Base-by-base conservation (phyloP, 37 sponge, comb jelly and placozoan species). In the Hormiphora californensis region DNA sequence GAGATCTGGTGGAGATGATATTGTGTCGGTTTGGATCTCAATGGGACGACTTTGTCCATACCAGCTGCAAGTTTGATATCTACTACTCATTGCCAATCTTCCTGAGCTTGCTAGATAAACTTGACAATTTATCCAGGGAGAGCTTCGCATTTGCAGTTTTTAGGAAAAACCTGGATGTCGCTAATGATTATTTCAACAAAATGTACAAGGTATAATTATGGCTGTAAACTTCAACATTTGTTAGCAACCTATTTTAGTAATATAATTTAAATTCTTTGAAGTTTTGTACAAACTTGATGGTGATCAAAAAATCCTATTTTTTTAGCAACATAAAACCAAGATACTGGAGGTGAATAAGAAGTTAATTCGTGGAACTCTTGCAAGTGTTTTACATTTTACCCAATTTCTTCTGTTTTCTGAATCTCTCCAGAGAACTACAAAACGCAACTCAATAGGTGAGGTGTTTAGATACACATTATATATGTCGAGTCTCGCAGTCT, bases 341-440 rank as follows among this genome's bases (percentile, higher is more conserved):
- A 73, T 73, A n/a, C 81, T 40, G 81, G 81, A 73, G 46, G 21
- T 7, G 17, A 73, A 73, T 46, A 73, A 73, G 46, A 73, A 73
- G 46, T 33, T 46, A 15, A 33, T 33, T 23, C 9, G 81, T 23
- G 81, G 81, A 4, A 73, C 81, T 4, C 46, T 46, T 17, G n/a
- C 81, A n/a, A 36, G 81, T 40, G 81, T 73, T 1, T 33, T 73
- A 4, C 81, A 73, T 22, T 73, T 73, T 17, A 73, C 81, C 11
- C 81, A 73, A 28, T 73, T 73, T 28, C 32, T 33, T 40, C 81
- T 73, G 9, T 73, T 25, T 46, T 1, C 81, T 9, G 81, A 73
- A 28, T 73, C 81, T 19, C 38, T 73, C 1, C 41, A 40, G 44
- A 73, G 43, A 40, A 27, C 40, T 40, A 2, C 22, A 25, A 39